Conservation (phyloP, 2,888 invertebrate genomes). For the Acanthosepion esculentum region DNA sequence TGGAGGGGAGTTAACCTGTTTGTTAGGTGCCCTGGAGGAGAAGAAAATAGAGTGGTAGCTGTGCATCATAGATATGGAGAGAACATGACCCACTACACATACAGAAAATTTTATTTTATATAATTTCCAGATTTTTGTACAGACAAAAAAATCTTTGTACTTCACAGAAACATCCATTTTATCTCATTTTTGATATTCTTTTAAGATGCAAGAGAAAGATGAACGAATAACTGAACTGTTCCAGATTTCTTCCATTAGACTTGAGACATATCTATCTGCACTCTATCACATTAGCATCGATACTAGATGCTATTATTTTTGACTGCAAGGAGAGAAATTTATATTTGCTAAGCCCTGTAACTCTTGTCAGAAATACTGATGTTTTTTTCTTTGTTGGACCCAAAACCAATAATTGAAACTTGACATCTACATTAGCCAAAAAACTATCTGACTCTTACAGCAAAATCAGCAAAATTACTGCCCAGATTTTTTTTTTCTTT, state of each 20-base stretch:
- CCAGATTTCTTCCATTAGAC: neutral
- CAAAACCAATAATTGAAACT: slow-evolving; percentile 33
- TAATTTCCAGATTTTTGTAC: too few species aligned
- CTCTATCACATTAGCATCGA: neutral
- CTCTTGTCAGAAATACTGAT: neutral
- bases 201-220: neutral
- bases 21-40: too few species aligned
- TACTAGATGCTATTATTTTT: neutral
- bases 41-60: too few species aligned
- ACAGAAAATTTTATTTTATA: too few species aligned
- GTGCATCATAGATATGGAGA: too few species aligned
- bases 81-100: too few species aligned
- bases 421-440: slow-evolving; percentile 8
- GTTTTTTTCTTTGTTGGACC: neutral
- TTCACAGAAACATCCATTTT: too few species aligned
- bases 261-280: neutral
- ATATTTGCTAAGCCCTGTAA: slow-evolving; percentile 4
- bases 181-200: too few species aligned
- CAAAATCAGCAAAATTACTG: neutral
- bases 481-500: neutral
- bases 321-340: slow-evolving; percentile 20
- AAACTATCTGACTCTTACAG: neutral
- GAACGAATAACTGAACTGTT: neutral
- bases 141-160: too few species aligned
- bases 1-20: too few species aligned